Base-by-base conservation (phyloP, 2,888 invertebrate genomes). In the Xanthostigma xanthostigma region DNA sequence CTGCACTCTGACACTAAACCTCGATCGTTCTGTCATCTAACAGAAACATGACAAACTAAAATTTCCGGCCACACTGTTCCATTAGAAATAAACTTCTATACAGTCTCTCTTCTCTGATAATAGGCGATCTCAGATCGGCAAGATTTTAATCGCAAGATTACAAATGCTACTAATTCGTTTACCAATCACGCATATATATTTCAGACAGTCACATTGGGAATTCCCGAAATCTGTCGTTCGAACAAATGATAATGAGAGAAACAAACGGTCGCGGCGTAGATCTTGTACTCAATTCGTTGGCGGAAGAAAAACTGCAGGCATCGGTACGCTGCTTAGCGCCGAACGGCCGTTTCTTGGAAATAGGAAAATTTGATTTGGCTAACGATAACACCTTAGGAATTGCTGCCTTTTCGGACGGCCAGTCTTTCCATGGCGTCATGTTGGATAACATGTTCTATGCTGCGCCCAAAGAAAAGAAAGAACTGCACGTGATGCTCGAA, bases 211-310 rank as follows among this genome's bases (percentile, higher is more conserved):
- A 89, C 60, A 90, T 96, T 60, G 87, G 89, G 17, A 89, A 92
- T 65, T 90, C 94, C 8, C 78, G 91, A 57, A 84, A 92, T 61
- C 74, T 80, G 0, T 79, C 83, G 1, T 97, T 97, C 64, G 94
- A 95, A 64, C 76, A 80, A 54, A 81, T 93, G 76, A 76, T 97
- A 48, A 73, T 83, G 56, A 72, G 71, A 44, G 76, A 80, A 59
- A 95, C 95, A 0, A 73, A 82, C 8, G 94, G 95, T 11, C 73
- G 74, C 56, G 94, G 95, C 37, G 95, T 97, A 0, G 89, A 97
- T 60, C 69, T 94, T 47, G 86, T 96, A 11, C 68, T 92, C 8
- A 97, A 97, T 65, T 94, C 93, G 0, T 68, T 97, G 41, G 80
- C 94, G 1, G 94, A 91, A 59, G 94, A 96, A 42, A 95, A 95